Evolutionary conservation across 2,797 vertebrate species (phyloP), one percentile per base, ranked within the genome.

Genomic region (Schizopygopsis pylzovi): DNA sequence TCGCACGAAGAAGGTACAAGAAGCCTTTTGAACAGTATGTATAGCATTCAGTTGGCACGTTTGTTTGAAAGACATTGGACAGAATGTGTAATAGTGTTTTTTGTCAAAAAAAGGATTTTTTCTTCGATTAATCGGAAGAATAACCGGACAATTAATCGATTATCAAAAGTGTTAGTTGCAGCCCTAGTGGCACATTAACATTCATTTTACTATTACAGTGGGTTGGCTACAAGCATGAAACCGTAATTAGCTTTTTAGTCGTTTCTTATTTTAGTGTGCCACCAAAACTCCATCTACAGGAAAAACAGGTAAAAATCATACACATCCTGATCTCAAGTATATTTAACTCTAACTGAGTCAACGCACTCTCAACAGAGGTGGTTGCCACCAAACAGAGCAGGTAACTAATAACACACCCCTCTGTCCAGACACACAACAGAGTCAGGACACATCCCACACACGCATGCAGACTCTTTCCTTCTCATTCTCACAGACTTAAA

Each of bases 351-450:
- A n/a, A n/a, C n/a, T 82, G 56, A 88, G 39, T 2, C 90, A 81
- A 71, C 88, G 91, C 82, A 73, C 90, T 79, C 91, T 91, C 91
- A 82, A 71, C 71, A 79, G 11, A 63, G 33, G 78, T 77, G 89
- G 94, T 95, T 95, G 93, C 94, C 92, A 95, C 79, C 61, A 94
- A 95, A 95, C 94, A 95, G 61, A 81, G 75, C 79, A 15, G 75
- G 89, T 93, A 92, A 93, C 90, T 22, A 93, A 79, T 65, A 87
- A 85, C 37, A 54, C 81, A 83, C 82, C 41, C 20, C 37, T 63
- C 67, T 0, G 4, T 61, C 45, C 33, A 56, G 28, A 68, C 8
- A 73, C 54, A 89, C 18, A 87, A 65, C 7, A 33, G 33, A 65
- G 18, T 63, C 13, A 61, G 37, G n/a, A 71, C 25, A 1, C 25